Percentiles rank a stretch among this genome's conserved stretches.
Conservation (phyloP, 1,140 invertebrate genomes). For the Sycophaga agraensis region DNA sequence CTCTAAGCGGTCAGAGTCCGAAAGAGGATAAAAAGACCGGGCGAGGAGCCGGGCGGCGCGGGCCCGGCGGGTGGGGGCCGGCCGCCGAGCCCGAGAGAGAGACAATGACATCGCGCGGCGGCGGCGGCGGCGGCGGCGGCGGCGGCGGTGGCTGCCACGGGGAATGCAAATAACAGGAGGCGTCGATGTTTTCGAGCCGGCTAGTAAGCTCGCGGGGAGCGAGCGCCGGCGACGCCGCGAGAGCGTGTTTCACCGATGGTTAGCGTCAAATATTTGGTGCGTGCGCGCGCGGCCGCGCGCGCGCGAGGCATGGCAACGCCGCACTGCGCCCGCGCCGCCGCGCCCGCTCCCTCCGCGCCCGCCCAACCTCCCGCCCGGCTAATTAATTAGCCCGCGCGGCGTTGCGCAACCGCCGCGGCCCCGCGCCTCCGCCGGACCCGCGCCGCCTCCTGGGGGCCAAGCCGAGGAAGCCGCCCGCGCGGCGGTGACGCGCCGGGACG, state of each 20-base stretch:
- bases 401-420: neutral
- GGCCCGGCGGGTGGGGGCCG: no score
- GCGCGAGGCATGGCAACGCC: conserved; percentile 50
- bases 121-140: conserved; percentile 48
- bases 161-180: conserved; percentile 57
- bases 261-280: conserved; percentile 59
- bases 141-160: conserved; percentile 26
- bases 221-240: conserved; percentile 28
- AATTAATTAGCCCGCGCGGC: no score
- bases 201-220: conserved; percentile 48
- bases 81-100: conserved; percentile 16
- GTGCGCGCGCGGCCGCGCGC: conserved; percentile 35
- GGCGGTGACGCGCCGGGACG: no score
- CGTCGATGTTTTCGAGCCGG: conserved; percentile 55
- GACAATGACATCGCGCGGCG: conserved; percentile 17
- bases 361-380: neutral
- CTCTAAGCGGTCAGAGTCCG: neutral
- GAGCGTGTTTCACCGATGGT: conserved; percentile 53
- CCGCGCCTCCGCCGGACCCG: neutral
- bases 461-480: no score
- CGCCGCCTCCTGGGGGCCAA: no score
- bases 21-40: conserved; percentile 5
- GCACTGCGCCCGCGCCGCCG: conserved; percentile 17
- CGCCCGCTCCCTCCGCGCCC: conserved; percentile 29
- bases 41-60: neutral